Conservation (phyloP, 1,140 invertebrate genomes). For the Euwallacea similis region DNA sequence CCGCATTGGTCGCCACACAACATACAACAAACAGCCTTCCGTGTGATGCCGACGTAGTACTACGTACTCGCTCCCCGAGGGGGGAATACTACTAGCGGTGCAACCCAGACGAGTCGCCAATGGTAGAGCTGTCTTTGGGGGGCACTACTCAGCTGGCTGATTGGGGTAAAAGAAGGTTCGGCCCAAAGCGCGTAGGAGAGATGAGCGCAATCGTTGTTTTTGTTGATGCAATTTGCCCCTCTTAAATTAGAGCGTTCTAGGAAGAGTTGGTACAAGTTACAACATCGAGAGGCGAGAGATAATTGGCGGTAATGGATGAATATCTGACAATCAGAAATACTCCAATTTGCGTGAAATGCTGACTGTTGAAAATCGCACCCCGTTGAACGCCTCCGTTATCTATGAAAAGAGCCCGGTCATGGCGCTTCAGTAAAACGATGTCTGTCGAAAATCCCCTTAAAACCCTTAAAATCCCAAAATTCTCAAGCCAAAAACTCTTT, state of each 20-base stretch:
- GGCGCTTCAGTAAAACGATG: too few species aligned
- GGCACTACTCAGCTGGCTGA: conserved; percentile 32
- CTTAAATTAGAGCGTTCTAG: not conserved
- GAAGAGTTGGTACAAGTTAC: conserved; percentile 1
- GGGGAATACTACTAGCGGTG: conserved; percentile 47
- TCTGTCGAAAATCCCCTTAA: too few species aligned
- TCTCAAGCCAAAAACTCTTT: too few species aligned
- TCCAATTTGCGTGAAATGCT: too few species aligned
- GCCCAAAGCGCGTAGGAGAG: conserved; percentile 40
- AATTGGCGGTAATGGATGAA: too few species aligned
- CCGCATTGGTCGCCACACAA: conserved; percentile 17
- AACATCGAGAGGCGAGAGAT: too few species aligned
- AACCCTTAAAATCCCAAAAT: too few species aligned
- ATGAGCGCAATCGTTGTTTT: conserved; percentile 40
- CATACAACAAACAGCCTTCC: conserved; percentile 14
- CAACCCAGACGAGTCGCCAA: conserved; percentile 23
- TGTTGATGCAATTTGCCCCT: conserved; percentile 29
- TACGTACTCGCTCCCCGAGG: conserved; percentile 44
- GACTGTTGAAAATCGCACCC: too few species aligned
- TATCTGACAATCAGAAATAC: too few species aligned
- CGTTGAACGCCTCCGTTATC: too few species aligned
- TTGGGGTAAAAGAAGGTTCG: conserved; percentile 49
- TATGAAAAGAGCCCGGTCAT: too few species aligned
- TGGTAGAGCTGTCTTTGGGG: conserved; percentile 6
- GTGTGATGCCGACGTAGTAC: conserved; percentile 10